These are phyloP conservation scores for Coracopsis vasa DNA, from an alignment of 2,113 vertebrate species.

Conservation along the genomic window DNA sequence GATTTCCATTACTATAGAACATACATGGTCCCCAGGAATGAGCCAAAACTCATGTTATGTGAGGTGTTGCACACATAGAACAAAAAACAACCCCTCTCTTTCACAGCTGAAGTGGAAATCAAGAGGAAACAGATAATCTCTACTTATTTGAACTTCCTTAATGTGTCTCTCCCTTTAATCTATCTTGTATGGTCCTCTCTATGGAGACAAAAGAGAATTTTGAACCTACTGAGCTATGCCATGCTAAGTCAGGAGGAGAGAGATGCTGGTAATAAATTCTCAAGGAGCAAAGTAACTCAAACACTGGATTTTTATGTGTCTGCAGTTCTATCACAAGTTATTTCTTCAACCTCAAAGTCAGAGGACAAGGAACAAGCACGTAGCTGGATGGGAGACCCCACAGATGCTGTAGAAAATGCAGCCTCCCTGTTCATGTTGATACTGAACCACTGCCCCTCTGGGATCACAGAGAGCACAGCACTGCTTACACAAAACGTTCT, in stretches of 20 bases:
- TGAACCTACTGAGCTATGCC: neutral
- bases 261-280: neutral
- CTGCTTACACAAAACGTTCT: neutral
- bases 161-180: neutral
- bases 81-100: accelerated
- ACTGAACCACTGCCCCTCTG: neutral
- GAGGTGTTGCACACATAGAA: neutral
- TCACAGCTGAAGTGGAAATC: neutral
- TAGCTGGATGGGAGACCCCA: neutral
- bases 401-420: neutral
- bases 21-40: neutral
- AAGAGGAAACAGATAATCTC: neutral
- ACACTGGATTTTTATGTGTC: neutral
- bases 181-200: neutral
- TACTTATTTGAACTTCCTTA: neutral
- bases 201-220: neutral
- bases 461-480: neutral
- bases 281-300: neutral
- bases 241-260: neutral
- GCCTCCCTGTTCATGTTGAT: neutral
- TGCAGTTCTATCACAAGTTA: neutral
- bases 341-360: neutral
- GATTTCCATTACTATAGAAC: neutral
- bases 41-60: neutral
- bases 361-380: neutral